phyloP scores from a whole-genome alignment of 2,797 vertebrate genomes.

The Ceryle rudis region DNA sequence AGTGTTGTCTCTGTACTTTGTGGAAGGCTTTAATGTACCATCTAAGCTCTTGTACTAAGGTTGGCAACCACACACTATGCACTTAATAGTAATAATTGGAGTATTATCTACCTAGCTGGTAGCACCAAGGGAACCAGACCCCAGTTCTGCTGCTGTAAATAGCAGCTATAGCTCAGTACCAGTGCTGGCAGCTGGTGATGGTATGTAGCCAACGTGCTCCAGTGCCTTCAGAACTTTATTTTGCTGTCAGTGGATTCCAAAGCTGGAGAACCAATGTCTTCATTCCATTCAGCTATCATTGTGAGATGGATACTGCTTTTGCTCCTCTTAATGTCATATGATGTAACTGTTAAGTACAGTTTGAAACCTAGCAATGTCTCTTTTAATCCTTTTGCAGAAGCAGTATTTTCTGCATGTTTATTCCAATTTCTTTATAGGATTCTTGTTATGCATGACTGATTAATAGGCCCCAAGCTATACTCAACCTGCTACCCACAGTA shows the following conservation, averaged over 20 bases:
- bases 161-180: background rate
- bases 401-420: background rate
- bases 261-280: background rate
- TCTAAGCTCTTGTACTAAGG: background rate
- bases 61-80: background rate
- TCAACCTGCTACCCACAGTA: conserved; percentile 55
- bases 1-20: rapidly evolving
- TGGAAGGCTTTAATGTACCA: background rate
- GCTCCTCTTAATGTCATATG: background rate
- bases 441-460: conserved; percentile 48
- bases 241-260: background rate
- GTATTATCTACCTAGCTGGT: background rate
- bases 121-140: background rate
- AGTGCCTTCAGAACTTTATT: background rate
- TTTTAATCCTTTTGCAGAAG: background rate
- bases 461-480: conserved; percentile 42
- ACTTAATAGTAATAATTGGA: background rate
- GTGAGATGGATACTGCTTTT: background rate
- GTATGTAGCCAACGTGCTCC: background rate
- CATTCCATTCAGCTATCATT: background rate
- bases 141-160: background rate
- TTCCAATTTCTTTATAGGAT: conserved; percentile 3
- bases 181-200: background rate
- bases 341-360: background rate
- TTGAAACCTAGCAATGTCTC: background rate